Evolutionary conservation across 2,888 invertebrate genomes (phyloP).

Genomic region (Aphidoletes aphidimyza): DNA sequence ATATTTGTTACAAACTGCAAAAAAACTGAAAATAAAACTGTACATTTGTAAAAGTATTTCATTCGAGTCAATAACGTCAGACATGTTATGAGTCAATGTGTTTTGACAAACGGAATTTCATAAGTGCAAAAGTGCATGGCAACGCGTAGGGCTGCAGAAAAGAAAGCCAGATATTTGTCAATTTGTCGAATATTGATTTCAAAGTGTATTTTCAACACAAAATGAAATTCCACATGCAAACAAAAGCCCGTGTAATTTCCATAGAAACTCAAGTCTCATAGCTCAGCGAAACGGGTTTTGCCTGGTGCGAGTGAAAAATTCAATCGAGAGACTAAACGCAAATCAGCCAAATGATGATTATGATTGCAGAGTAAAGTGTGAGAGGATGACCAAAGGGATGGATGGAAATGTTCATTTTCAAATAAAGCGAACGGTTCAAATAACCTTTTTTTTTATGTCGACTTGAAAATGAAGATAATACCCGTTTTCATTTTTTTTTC

Average conservation of each 20-base stretch:
- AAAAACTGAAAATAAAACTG: too few relatives aligned
- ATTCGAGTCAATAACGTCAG: too few relatives aligned
- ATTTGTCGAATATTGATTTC: slow-evolving; percentile 12
- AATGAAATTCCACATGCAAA: not conserved
- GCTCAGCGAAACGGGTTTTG: not conserved
- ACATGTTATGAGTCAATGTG: too few relatives aligned
- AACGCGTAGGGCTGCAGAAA: too few relatives aligned
- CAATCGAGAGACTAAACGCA: slow-evolving; percentile 30
- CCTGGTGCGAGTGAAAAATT: not conserved
- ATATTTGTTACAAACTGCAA: too few relatives aligned
- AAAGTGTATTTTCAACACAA: not conserved
- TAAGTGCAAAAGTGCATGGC: too few relatives aligned
- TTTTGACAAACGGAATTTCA: too few relatives aligned
- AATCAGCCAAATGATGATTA: slow-evolving; percentile 43
- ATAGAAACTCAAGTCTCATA: slow-evolving; percentile 26
- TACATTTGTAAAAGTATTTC: too few relatives aligned
- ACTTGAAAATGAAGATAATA: slow-evolving; percentile 7
- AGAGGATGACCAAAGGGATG: not conserved
- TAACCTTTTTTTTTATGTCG: not conserved
- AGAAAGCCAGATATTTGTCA: too few relatives aligned
- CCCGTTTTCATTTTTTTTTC: not conserved
- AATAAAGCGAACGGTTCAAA: slow-evolving; percentile 39
- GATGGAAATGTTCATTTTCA: slow-evolving; percentile 8
- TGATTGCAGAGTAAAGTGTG: not conserved
- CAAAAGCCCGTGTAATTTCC: not conserved